Evolutionary conservation across 1,140 invertebrate species (phyloP), one percentile per base, ranked within the genome.

Genomic region (Drosophila malerkotliana): DNA sequence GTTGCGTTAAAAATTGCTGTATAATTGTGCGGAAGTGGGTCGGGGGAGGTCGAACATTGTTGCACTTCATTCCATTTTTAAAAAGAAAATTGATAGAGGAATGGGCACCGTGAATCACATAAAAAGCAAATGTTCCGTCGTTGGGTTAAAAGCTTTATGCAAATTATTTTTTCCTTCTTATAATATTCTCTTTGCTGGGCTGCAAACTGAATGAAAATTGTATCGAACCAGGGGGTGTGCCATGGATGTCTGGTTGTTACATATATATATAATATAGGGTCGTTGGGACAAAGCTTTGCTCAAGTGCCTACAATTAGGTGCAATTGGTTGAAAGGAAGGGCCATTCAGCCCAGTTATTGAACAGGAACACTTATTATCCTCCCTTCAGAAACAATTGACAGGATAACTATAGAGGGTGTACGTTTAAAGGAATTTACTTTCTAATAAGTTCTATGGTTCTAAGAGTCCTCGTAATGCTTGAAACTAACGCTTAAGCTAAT

Each of bases 1-100:
- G 83, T 82, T 87, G 82, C 72, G 66, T 61, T 62, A 39, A 76
- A 87, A 81, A 69, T 79, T 77, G 57, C 79, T 72, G 66, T 68
- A 87, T 87, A 81, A 87, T 87, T 87, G 77, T 55, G 66, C 74
- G 69, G 77, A 84, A 77, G 64, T 51, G 59, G 72, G 32, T 28
- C 10, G 45, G 37, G 47, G 34, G 12, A n/a, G 34, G 34, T 37
- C 34, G 32, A 12, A 30, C 44, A 12, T 24, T 47, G 66, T 28
- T 64, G 60, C 71, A 75, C 24, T 74, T 15, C 26, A 8, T 18
- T 14, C 1, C 8, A 1, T 21, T 21, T 21, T 18, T n/a, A 14
- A 8, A 37, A 52, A 24, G 18, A 32, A 28, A 18, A 28, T 4
- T 21, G 18, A 39, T 26, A 30, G 12, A 21, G 37, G 41, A 44